Evolutionary conservation across 2,113 vertebrate species (phyloP), one percentile per base, ranked within the genome.

Genomic region (Salvelinus fontinalis): DNA sequence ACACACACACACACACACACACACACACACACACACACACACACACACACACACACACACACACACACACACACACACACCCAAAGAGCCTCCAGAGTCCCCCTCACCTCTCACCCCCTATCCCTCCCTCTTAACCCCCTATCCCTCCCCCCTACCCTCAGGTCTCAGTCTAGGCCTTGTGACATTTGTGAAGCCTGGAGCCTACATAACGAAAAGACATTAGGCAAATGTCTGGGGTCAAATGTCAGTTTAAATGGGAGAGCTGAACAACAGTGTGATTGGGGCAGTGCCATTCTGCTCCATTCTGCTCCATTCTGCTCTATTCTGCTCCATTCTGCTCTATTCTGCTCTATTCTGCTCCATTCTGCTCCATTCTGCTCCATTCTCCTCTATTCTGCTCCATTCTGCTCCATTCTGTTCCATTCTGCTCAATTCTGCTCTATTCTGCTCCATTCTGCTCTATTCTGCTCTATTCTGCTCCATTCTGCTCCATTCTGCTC

Each of bases 151-250:
- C 31, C 31, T 7, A 5, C 31, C 8, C 7, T 44, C 39, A 44
- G 39, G 9, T 44, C 2, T 44, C 39, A 44, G 79, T 81, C 77
- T 85, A 85, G 88, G 89, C 89, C 83, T 88, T 81, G 85, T 87
- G 89, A 91, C 93, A 90, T 92, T 92, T 92, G 90, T 84, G 87
- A 89, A 91, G 92, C 89, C 88, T 83, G 88, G 84, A 92, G 91
- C 89, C 92, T 90, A 91, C 90, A 90, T 91, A 93, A 93, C 91
- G 93, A 94, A 94, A 93, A 94, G 90, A 93, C 91, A 93, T 93
- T 93, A 93, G 91, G 89, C 91, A 93, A 93, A 93, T 93, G 91
- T 93, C 92, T 91, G 91, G 88, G 93, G 86, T 91, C 88, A 91
- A 87, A 91, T 87, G 91, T 91, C 90, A 92, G 90, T 90, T 93